Conservation (phyloP, 2,113 vertebrate genomes). For the Donacobius atricapilla region DNA sequence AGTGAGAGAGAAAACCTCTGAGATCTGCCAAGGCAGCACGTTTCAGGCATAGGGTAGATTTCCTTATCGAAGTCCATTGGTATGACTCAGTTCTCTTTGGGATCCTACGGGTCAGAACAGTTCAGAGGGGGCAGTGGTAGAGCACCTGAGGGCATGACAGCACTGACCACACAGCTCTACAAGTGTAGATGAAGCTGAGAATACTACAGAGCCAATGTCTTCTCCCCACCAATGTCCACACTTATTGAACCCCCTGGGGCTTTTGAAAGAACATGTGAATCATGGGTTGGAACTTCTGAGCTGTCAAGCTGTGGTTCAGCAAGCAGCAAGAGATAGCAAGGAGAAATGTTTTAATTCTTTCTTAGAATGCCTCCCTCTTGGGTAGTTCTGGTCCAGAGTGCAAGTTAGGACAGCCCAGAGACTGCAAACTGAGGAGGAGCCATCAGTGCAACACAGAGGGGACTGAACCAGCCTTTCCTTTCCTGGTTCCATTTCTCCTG, state of each 20-base stretch:
- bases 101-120: not conserved
- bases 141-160: not conserved
- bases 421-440: not conserved
- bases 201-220: not conserved
- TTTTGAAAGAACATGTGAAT: not conserved
- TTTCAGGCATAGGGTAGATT: not conserved
- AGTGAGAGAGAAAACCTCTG: not conserved
- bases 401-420: not conserved
- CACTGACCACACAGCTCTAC: not conserved
- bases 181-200: not conserved
- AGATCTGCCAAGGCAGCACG: not conserved
- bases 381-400: not conserved
- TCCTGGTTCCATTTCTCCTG: not conserved
- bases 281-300: not conserved
- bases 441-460: not conserved
- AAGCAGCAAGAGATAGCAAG: not conserved
- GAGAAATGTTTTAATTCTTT: not conserved
- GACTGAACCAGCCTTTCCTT: not conserved
- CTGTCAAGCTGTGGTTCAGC: not conserved
- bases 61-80: not conserved
- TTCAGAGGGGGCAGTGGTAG: not conserved
- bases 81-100: not conserved
- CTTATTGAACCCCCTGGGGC: not conserved
- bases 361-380: not conserved
- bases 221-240: not conserved